Evolutionary conservation across 2,888 invertebrate genomes (phyloP).

Genomic region (Empis livida): DNA sequence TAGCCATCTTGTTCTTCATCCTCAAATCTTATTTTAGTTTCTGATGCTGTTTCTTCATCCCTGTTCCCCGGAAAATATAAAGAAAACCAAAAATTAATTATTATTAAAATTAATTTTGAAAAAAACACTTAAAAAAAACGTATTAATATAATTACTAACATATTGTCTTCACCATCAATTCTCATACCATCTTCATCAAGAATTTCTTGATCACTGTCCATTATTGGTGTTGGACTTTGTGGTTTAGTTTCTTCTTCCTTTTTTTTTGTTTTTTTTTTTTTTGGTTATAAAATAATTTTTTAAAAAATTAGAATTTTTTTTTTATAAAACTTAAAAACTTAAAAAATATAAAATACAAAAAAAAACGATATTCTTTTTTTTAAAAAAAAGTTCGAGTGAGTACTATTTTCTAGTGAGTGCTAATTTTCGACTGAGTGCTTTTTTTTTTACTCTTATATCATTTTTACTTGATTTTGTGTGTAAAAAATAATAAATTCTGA

Average conservation of each 20-base stretch:
- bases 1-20: conserved; percentile 49
- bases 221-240: conserved; percentile 45
- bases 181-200: conserved; percentile 40
- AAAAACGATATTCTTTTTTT: too few relatives aligned
- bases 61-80: conserved; percentile 37
- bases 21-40: conserved; percentile 54
- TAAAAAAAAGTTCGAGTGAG: too few relatives aligned
- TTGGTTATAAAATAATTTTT: too few relatives aligned
- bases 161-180: conserved; percentile 19
- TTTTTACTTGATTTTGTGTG: too few relatives aligned
- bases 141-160: neutral
- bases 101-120: conserved; percentile 12
- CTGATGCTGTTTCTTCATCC: conserved; percentile 58
- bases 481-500: too few relatives aligned
- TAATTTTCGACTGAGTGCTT: too few relatives aligned
- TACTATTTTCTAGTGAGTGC: too few relatives aligned
- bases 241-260: conserved; percentile 44
- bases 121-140: neutral
- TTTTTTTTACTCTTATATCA: too few relatives aligned
- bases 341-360: too few relatives aligned
- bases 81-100: neutral
- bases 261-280: too few relatives aligned
- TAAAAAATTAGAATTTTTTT: too few relatives aligned
- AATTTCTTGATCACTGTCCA: conserved; percentile 45
- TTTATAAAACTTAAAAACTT: too few relatives aligned